Evolutionary conservation across 1,140 invertebrate genomes (phyloP).

Genomic region (Ostrea edulis): DNA sequence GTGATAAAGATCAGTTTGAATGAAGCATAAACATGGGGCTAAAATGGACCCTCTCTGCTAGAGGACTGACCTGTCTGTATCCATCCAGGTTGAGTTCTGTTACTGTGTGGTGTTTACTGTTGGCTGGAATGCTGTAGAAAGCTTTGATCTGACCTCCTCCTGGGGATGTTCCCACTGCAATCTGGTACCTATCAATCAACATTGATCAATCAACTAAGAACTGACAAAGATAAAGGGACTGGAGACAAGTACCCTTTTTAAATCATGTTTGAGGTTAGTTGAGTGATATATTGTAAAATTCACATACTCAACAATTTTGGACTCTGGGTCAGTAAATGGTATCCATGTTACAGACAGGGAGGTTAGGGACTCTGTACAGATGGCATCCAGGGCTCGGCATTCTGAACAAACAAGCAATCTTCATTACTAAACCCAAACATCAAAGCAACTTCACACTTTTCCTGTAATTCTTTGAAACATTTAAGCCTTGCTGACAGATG

Average conservation of each 20-base stretch:
- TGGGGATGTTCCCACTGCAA: conserved; percentile 63
- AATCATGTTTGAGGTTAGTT: too few species aligned
- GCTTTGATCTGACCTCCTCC: conserved; percentile 64
- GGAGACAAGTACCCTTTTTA: too few species aligned
- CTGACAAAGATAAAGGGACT: background rate
- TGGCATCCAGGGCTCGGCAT: conserved; percentile 61
- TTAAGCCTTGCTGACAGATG: background rate
- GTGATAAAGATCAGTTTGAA: too few species aligned
- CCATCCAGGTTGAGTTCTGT: conserved; percentile 57
- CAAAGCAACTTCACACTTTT: too few species aligned
- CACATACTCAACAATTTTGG: conserved; percentile 59
- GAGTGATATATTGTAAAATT: background rate
- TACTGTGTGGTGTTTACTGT: conserved; percentile 52
- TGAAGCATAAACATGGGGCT: too few species aligned
- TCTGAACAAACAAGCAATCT: conserved; percentile 56
- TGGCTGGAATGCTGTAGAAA: conserved; percentile 54
- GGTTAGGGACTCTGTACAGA: conserved; percentile 63
- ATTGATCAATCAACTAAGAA: background rate
- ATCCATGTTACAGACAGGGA: conserved; percentile 62
- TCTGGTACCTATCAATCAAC: conserved; percentile 53
- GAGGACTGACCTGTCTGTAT: conserved; percentile 54
- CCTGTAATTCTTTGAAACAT: too few species aligned
- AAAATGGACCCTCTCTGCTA: background rate
- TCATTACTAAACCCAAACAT: background rate
- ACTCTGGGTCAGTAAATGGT: conserved; percentile 64